Percentiles rank a stretch among this genome's conserved stretches.
Conservation (phyloP, 2,888 invertebrate genomes). For the Agonopterix arenella region DNA sequence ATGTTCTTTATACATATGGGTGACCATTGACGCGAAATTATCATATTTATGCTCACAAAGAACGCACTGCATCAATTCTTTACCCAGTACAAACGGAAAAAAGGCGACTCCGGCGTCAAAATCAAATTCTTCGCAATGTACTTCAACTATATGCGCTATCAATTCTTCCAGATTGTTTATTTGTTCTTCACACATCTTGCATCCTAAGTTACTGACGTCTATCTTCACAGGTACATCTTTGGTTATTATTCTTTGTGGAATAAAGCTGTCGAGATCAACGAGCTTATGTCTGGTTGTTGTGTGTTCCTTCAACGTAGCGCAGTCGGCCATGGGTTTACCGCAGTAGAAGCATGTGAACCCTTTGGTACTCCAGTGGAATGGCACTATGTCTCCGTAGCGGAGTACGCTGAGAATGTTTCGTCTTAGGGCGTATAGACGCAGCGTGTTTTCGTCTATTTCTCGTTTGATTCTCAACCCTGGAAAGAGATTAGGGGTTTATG, state of each 20-base stretch:
- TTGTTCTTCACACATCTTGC: constrained; percentile 33
- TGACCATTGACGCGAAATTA: constrained; percentile 42
- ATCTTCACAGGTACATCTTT: constrained; percentile 57
- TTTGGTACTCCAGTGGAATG: constrained; percentile 53
- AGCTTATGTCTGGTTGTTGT: constrained; percentile 3
- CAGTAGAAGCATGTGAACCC: constrained; percentile 58
- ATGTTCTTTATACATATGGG: constrained; percentile 54
- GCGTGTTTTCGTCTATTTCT: constrained; percentile 24
- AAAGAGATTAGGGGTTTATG: constrained; percentile 41
- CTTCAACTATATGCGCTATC: constrained; percentile 31
- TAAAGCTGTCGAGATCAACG: constrained; percentile 31
- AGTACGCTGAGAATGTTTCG: constrained; percentile 43
- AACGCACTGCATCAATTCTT: constrained; percentile 37
- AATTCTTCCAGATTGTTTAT: constrained; percentile 35
- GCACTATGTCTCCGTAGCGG: constrained; percentile 42
- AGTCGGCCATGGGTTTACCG: constrained; percentile 40
- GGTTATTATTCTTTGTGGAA: constrained; percentile 34
- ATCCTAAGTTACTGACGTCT: constrained; percentile 40
- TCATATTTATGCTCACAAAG: constrained; percentile 39
- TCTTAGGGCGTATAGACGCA: constrained; percentile 37
- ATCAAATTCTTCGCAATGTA: constrained; percentile 40
- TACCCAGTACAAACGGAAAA: constrained; percentile 46
- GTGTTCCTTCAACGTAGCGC: constrained; percentile 39
- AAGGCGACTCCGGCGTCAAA: constrained; percentile 30
- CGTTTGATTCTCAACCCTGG: constrained; percentile 37